Evolutionary conservation across 1,140 invertebrate species (phyloP).

Genomic region (Atopsyche davidsoni): DNA sequence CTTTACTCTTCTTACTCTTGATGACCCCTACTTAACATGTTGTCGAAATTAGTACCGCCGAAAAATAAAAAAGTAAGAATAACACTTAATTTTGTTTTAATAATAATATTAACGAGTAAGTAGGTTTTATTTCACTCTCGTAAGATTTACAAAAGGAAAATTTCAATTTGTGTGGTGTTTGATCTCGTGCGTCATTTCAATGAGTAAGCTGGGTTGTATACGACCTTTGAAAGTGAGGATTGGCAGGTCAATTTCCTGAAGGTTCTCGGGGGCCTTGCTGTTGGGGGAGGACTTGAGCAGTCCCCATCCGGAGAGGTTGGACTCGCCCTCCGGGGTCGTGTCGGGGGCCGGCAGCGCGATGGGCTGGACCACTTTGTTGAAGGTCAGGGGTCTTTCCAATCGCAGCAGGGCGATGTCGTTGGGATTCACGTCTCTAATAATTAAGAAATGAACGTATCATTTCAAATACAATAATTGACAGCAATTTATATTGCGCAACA

Average conservation of each 20-base stretch:
- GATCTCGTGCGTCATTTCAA: too few species aligned
- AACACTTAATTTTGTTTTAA: too few species aligned
- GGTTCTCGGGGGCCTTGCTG: conserved; percentile 36
- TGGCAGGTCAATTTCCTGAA: conserved; percentile 44
- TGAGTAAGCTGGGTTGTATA: too few species aligned
- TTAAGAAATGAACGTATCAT: background rate
- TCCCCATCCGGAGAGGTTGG: conserved; percentile 43
- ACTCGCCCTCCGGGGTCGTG: conserved; percentile 28
- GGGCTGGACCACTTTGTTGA: conserved; percentile 49
- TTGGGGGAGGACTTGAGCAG: conserved; percentile 35
- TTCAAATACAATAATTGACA: background rate
- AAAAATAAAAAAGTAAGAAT: too few species aligned
- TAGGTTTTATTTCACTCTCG: too few species aligned
- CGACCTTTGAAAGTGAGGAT: conserved; percentile 40
- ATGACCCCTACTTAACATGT: too few species aligned
- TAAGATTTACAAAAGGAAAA: too few species aligned
- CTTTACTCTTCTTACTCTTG: too few species aligned
- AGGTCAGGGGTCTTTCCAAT: conserved; percentile 47
- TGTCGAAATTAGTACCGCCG: too few species aligned
- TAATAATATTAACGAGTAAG: too few species aligned
- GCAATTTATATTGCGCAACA: too few species aligned
- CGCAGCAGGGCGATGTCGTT: conserved; percentile 60
- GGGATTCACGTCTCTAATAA: conserved; percentile 38
- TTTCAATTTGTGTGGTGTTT: too few species aligned
- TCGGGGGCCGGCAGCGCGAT: conserved; percentile 45